Evolutionary conservation across 2,797 vertebrate species (phyloP).

Genomic region (Pelobates cultripes): DNA sequence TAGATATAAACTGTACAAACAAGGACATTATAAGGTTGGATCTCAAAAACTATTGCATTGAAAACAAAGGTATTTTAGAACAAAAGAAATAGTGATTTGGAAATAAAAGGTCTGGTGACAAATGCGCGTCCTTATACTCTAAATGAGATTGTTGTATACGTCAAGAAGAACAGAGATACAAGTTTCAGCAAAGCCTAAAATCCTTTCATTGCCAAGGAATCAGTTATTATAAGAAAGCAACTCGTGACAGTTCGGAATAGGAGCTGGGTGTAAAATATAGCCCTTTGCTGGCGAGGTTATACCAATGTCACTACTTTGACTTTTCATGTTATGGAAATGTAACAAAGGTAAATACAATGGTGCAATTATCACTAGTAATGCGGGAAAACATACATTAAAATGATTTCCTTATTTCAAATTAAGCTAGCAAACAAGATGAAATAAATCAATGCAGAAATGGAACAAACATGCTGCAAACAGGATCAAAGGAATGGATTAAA

Average conservation of each 20-base stretch:
- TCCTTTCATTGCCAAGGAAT: conserved; percentile 25
- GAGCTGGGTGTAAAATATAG: conserved; percentile 22
- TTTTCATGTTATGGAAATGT: conserved; percentile 7
- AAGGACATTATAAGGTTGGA: conserved; percentile 67
- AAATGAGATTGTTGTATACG: conserved; percentile 27
- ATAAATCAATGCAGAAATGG: too few relatives aligned
- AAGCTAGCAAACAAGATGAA: too few relatives aligned
- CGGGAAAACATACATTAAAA: too few relatives aligned
- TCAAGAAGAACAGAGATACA: conserved; percentile 23
- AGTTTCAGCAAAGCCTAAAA: conserved; percentile 41
- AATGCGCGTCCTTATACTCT: conserved; percentile 31
- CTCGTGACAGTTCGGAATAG: conserved; percentile 15
- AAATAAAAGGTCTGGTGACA: conserved; percentile 40
- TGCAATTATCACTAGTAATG: too few relatives aligned
- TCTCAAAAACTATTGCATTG: conserved; percentile 67
- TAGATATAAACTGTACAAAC: conserved; percentile 62
- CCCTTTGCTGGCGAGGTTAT: conserved; percentile 23
- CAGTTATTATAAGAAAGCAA: conserved; percentile 7
- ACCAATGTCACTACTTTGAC: conserved; percentile 6
- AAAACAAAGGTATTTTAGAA: conserved; percentile 60
- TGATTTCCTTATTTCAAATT: too few relatives aligned
- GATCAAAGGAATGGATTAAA: too few relatives aligned
- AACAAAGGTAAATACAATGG: not conserved
- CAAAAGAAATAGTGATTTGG: conserved; percentile 48
- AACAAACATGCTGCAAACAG: too few relatives aligned